These are phyloP conservation scores for Trachelipus rathkii DNA, from an alignment of 1,140 invertebrate species.

Conservation along the genomic window DNA sequence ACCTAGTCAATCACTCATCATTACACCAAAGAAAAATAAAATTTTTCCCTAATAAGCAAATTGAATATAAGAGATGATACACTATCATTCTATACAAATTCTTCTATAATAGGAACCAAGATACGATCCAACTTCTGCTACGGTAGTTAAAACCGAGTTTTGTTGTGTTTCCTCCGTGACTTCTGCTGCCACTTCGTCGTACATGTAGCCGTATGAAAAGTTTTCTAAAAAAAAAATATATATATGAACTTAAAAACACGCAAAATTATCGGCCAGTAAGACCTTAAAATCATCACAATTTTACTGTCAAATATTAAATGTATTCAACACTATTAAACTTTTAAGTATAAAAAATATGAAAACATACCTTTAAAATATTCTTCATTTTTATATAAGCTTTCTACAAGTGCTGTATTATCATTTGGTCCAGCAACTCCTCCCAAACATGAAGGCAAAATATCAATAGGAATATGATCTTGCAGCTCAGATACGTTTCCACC, in stretches of 20 bases:
- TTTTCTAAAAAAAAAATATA: background rate
- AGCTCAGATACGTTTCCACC: slow-evolving; percentile 19
- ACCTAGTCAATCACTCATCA: too few species aligned
- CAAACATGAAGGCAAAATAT: slow-evolving; percentile 16
- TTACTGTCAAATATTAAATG: too few species aligned
- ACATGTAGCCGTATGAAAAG: background rate
- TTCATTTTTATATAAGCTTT: slow-evolving; percentile 14
- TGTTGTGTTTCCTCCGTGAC: background rate
- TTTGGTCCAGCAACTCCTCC: slow-evolving; percentile 6
- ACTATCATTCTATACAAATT: background rate
- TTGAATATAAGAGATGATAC: too few species aligned
- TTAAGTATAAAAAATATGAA: background rate
- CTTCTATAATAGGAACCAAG: background rate
- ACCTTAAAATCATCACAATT: too few species aligned
- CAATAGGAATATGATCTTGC: slow-evolving; percentile 18
- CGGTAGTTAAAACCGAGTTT: background rate
- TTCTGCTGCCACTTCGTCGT: background rate
- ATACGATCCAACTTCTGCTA: background rate
- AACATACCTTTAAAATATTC: slow-evolving; percentile 20
- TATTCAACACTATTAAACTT: too few species aligned
- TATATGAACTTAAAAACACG: too few species aligned
- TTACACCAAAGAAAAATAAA: too few species aligned
- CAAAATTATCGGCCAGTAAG: too few species aligned
- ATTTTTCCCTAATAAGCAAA: too few species aligned
- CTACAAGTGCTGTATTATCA: slow-evolving; percentile 20